phyloP scores from a whole-genome alignment of 2,888 invertebrate species.

The Lathronympha strigana region DNA sequence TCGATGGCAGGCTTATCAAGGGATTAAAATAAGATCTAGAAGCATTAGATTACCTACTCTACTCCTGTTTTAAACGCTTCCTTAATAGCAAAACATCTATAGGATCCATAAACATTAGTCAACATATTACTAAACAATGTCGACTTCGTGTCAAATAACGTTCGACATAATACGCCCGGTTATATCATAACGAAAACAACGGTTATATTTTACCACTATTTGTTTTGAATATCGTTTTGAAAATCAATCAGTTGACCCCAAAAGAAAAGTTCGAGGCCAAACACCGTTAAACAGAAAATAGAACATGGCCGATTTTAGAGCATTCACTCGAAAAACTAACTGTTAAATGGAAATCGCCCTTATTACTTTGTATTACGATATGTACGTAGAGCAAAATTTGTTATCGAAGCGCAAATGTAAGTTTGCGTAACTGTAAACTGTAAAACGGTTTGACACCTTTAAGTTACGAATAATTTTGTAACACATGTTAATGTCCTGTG shows the following conservation, averaged over 20 bases:
- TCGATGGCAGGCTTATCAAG: too few relatives aligned
- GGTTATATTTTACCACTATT: slow-evolving; percentile 6
- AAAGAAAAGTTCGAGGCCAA: slow-evolving; percentile 22
- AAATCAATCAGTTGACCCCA: slow-evolving; percentile 21
- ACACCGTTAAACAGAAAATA: slow-evolving; percentile 42
- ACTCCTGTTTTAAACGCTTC: too few relatives aligned
- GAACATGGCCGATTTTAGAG: slow-evolving; percentile 25
- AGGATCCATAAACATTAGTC: too few relatives aligned
- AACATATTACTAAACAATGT: too few relatives aligned
- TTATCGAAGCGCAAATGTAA: slow-evolving; percentile 4
- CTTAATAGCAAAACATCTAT: too few relatives aligned
- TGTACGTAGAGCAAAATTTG: slow-evolving; percentile 19
- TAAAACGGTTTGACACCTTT: slow-evolving; percentile 23
- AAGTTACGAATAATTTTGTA: slow-evolving; percentile 9
- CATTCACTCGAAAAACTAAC: background rate
- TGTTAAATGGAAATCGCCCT: slow-evolving; percentile 19
- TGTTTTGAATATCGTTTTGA: slow-evolving; percentile 5
- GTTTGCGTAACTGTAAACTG: slow-evolving; percentile 30
- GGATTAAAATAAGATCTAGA: too few relatives aligned
- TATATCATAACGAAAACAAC: background rate
- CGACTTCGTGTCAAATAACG: too few relatives aligned
- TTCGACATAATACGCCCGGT: background rate
- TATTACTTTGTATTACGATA: slow-evolving; percentile 8
- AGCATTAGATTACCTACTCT: too few relatives aligned
- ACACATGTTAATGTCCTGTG: background rate